Conservation (phyloP, 2,113 vertebrate species). For the Chloropsis cyanopogon region DNA sequence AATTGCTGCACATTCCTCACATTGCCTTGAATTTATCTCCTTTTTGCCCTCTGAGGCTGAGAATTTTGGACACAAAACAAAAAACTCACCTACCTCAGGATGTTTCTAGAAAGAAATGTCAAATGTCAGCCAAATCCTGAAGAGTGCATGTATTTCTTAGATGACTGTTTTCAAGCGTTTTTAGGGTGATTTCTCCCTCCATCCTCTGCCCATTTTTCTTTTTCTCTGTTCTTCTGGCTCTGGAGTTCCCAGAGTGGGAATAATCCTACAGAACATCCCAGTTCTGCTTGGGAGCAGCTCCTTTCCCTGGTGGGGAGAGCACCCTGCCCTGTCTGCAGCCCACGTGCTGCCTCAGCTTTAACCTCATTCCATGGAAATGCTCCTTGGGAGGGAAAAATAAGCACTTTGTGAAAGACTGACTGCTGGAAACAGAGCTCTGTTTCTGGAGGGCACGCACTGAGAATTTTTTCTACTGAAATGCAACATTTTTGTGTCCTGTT, state of each 20-base stretch:
- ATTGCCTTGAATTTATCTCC: neutral
- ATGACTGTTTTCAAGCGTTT: neutral
- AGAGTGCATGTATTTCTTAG: neutral
- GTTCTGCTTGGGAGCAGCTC: neutral
- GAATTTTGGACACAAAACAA: neutral
- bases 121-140: neutral
- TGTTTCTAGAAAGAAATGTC: neutral
- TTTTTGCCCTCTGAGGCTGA: neutral
- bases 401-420: neutral
- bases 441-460: neutral
- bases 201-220: neutral
- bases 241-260: neutral
- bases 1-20: neutral
- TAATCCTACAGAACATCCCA: neutral
- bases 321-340: neutral
- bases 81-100: neutral
- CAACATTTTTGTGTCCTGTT: neutral
- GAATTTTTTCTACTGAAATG: conserved; percentile 3
- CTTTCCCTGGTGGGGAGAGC: neutral
- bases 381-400: neutral
- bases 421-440: neutral
- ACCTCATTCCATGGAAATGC: neutral
- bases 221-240: neutral
- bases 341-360: neutral
- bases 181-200: neutral